Evolutionary conservation across 2,113 vertebrate genomes (phyloP), one percentile per base, ranked within the genome.

Genomic region (Argyrosomus japonicus): DNA sequence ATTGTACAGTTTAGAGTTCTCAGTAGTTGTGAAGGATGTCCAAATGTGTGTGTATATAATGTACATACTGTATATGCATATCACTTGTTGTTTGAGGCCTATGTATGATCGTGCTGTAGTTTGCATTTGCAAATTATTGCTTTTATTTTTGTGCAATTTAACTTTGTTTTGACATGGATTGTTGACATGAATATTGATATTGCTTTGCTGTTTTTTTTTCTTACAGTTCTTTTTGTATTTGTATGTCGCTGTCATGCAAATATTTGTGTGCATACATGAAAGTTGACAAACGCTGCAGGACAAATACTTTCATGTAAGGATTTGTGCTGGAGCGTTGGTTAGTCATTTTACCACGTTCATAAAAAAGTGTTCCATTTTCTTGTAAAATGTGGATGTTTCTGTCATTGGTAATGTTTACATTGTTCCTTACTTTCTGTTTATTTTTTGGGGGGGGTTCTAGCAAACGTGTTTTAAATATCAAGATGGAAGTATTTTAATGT

Each of bases 1-100:
- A 91, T 93, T 95, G 94, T 95, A 95, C 93, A 95, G 91, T 88
- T 91, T 89, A 91, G 88, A 93, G 85, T 94, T 92, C 71, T 91
- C 85, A 82, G 85, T 94, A 90, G 89, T 91, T 93, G 92, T 95
- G 90, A 94, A 93, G 90, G 90, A 92, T 87, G 85, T 93, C 63
- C 70, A 87, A 72, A 87, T 94, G 90, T 47, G 45, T 47, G 45
- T 47, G 45, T 47, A 89, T 77, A 88, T 93, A 88, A 88, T 80
- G 88, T 90, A 79, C 88, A 89, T 81, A 79, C 76, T 87, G 83
- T 93, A 87, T 89, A 92, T 93, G 75, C 82, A 93, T 94, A 93
- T 94, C 84, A 67, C 83, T 65, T 74, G 65, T 84, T 77, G 54
- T 71, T 86, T 60, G 62, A 75, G 70, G 67, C 77, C 69, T 62